Base-by-base conservation (phyloP, 2,888 invertebrate species). In the Axea sp. region DNA sequence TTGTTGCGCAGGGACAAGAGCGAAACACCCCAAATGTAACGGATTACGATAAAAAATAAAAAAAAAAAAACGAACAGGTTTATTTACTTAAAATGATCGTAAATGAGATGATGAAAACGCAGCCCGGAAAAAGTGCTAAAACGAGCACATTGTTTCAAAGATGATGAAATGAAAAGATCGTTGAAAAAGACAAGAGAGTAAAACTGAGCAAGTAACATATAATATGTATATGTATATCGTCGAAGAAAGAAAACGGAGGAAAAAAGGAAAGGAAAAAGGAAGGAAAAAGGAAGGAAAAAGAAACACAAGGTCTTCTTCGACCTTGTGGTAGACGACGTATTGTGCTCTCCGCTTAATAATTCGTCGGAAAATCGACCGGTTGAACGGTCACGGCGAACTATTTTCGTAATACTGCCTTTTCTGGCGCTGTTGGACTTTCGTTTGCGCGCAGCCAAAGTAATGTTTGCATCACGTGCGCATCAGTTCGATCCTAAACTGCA, bases 351-450 rank as follows among this genome's bases (percentile, higher is more conserved):
- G 73, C 73, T 80, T 78, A 80, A 80, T 80, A 80, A 80, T 80
- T 80, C 78, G 78, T 76, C 60, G 64, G 73, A 35, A 77, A 77
- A 80, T 80, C 80, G 80, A 80, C 78, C 77, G 76, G 72, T 72
- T 75, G 75, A 79, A 80, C 78, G 79, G 80, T 80, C 79, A 80
- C 79, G 79, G 78, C 79, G 71, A 80, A 78, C 79, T 81, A 81
- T 78, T 80, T 78, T 76, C 73, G 77, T 79, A 77, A 73, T 71
- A 62, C 73, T 60, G 62, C 71, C 76, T 77, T 80, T 78, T 77
- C 76, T 77, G 73, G 73, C 67, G 49, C 69, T 62, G 74, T 55
- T 45, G 33, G 35, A 62, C 41, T 62, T 51, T 39, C 24, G 49
- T 51, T 53, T 24, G 19, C 28, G 30, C 19, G 7, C 8, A 17